These are phyloP conservation scores for Acipenser ruthenus DNA, from an alignment of 2,797 vertebrate genomes.

Conservation along the genomic window DNA sequence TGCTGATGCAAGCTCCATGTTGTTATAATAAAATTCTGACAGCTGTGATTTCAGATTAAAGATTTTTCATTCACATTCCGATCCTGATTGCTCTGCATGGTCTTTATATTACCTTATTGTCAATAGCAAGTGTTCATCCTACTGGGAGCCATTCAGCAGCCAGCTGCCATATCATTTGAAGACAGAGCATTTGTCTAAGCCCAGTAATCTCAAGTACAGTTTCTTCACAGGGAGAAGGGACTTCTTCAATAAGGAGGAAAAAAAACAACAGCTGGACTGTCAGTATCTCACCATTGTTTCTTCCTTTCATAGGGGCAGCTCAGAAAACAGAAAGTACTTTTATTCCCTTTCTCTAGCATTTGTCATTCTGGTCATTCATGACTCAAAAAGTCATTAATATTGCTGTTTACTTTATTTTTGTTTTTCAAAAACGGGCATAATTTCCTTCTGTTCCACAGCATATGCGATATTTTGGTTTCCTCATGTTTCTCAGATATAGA, in stretches of 20 bases:
- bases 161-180: constrained; percentile 78
- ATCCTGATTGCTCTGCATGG: constrained; percentile 65
- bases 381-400: too few species aligned
- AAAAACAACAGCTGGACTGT: constrained; percentile 52
- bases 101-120: constrained; percentile 77
- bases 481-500: too few species aligned
- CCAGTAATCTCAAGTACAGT: constrained; percentile 54
- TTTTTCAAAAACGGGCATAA: too few species aligned
- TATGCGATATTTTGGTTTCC: too few species aligned
- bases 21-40: constrained; percentile 72
- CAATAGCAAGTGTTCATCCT: constrained; percentile 76
- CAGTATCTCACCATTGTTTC: neutral
- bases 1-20: constrained; percentile 69
- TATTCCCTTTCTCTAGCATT: too few species aligned
- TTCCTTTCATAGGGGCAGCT: neutral
- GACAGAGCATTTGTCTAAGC: constrained; percentile 76
- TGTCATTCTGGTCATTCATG: too few species aligned
- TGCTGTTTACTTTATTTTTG: too few species aligned
- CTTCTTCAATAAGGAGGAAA: constrained; percentile 43
- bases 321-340: too few species aligned
- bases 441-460: too few species aligned
- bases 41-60: constrained; percentile 89
- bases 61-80: constrained; percentile 82
- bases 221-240: constrained; percentile 46
- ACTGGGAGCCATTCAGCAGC: constrained; percentile 81